Base-by-base conservation (phyloP, 2,797 vertebrate species). In the Cephalopachus bancanus region DNA sequence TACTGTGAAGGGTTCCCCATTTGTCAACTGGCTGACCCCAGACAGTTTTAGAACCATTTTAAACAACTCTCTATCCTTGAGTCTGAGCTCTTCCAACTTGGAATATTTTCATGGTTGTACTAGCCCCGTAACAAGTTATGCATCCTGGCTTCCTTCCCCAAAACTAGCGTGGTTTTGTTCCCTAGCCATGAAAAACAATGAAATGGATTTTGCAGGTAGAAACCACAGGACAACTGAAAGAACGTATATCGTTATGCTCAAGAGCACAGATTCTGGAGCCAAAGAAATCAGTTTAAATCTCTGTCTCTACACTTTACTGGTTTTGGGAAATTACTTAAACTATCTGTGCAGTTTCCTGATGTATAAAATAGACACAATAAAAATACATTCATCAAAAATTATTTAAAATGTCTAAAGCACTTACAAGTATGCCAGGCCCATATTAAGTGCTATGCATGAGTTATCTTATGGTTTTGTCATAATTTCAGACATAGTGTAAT, bases 391-490 rank as follows among this genome's bases (percentile, higher is more conserved):
- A 10, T 49, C 28, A 72, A 53, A 83, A 86, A 53, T 86, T 20
- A 89, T 64, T 74, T 53, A 94, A 26, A 75, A 30, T 81, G 60
- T 10, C 16, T 93, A n/a, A 96, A 72, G 10, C 19, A 72, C 17
- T 79, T 71, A 44, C 1, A 69, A 78, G n/a, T 79, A 26, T 94
- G 28, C 1, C 44, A 64, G 33, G 51, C 9, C 53, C 24, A 37
- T 44, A 94, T 26, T 30, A 95, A 59, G 22, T 84, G 17, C 19
- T 89, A 62, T 33, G 10, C 91, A 55, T 30, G 11, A 65, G 2
- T 65, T 94, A 83, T 22, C 44, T 49, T 88, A 24, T 75, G 11
- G 30, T 71, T 93, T 86, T 76, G 67, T 86, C 76, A 30, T 86
- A 60, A 91, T 69, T 75, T 64, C 28, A 94, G 62, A 33, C 1